Evolutionary conservation across 1,140 invertebrate genomes (phyloP), one percentile per base, ranked within the genome.

Genomic region (Ooceraea biroi): DNA sequence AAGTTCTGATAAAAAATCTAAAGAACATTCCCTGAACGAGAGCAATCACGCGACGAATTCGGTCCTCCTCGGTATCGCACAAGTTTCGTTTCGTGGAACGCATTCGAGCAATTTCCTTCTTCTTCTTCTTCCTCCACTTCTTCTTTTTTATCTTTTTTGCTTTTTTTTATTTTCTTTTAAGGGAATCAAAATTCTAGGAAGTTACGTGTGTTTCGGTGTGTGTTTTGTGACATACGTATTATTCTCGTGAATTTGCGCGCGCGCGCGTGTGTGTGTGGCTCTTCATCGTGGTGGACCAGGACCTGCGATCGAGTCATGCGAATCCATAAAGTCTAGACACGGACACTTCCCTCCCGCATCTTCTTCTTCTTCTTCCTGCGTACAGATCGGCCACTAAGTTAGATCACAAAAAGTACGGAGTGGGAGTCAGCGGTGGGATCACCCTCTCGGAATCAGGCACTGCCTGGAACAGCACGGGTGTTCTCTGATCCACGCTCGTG

Each of bases 331-430:
- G 84, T 86, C 72, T 85, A 85, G 86, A 90, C 85, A 77, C 84
- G 85, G 77, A 88, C 72, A 87, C 83, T 85, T 85, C 83, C 87
- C 46, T 85, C 88, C 86, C 88, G 82, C 74, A 85, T 90, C 83
- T 36, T n/a, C n/a, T n/a, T n/a, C n/a, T n/a, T n/a, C n/a, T n/a
- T n/a, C n/a, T n/a, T 36, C 7, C 36, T 36, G 36, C 82, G 86
- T 87, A 87, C 63, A 86, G 80, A 90, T 88, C 86, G 85, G 91
- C 74, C 74, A 74, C 83, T 83, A 90, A 92, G 90, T 89, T 91
- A 91, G 93, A 95, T 95, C 94, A 99, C 94, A 99, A 96, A 95
- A 99, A 99, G 94, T 99, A 99, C 17, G 99, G 99, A 74, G 98
- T 99, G 55, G 97, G 97, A 89, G 97, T 98, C 93, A 97, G 95